Conservation (phyloP, 2,113 vertebrate species). For the Colaptes auratus region DNA sequence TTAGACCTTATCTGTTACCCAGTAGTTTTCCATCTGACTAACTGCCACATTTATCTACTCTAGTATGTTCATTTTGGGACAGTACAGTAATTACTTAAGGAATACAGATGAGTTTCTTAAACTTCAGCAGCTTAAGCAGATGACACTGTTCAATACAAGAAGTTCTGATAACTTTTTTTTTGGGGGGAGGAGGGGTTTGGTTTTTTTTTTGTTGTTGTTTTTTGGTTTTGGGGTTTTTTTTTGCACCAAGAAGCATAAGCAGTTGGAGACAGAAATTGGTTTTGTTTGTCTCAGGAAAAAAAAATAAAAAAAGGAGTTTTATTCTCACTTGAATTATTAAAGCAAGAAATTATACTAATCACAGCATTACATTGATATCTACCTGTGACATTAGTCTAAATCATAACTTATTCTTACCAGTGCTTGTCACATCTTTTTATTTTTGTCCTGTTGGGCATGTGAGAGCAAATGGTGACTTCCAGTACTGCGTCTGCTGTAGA, state of each 20-base stretch:
- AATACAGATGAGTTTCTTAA: neutral
- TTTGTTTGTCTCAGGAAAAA: neutral
- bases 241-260: neutral
- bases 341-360: neutral
- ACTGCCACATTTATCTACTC: neutral
- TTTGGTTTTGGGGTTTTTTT: neutral
- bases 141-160: neutral
- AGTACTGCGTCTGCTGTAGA: neutral
- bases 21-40: neutral
- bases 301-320: neutral
- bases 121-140: neutral
- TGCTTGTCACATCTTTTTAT: neutral
- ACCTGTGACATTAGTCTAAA: neutral
- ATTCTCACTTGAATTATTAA: neutral
- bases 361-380: neutral
- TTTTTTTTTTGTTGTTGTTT: too few relatives aligned
- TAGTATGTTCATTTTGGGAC: neutral
- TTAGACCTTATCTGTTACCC: neutral
- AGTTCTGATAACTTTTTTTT: neutral
- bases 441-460: neutral
- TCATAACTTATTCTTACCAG: neutral
- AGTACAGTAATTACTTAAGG: neutral
- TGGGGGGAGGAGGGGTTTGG: too few relatives aligned
- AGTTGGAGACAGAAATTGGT: neutral
- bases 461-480: neutral